Conservation (phyloP, 2,888 invertebrate genomes). For the Drosophila niveifrons region DNA sequence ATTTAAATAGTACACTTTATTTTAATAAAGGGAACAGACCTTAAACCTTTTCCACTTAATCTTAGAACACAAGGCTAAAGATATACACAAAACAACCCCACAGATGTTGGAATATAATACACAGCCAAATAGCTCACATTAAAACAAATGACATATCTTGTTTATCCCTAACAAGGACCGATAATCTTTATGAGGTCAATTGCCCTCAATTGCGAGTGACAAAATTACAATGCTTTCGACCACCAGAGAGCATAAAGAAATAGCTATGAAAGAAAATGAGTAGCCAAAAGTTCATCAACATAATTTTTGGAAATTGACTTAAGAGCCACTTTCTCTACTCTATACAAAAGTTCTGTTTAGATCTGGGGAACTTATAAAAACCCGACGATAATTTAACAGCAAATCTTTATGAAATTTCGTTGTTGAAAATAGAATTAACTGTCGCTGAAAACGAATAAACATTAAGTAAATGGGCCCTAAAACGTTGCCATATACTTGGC, state of each 20-base stretch:
- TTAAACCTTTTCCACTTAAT: no score
- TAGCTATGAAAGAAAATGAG: constrained; percentile 20
- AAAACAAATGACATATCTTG: no score
- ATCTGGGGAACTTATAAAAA: constrained; percentile 13
- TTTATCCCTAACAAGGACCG: not conserved
- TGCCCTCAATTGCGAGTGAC: constrained; percentile 2
- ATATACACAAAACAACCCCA: no score
- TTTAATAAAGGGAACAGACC: no score
- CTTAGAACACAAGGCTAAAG: no score
- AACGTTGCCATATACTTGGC: constrained; percentile 11
- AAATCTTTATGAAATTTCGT: constrained; percentile 20
- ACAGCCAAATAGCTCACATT: no score
- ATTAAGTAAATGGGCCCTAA: constrained; percentile 17
- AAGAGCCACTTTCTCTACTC: constrained; percentile 25
- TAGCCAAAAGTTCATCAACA: constrained; percentile 19
- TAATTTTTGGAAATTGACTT: constrained; percentile 15
- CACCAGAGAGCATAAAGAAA: constrained; percentile 8
- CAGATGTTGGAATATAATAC: no score
- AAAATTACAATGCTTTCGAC: constrained; percentile 6
- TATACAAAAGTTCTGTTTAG: constrained; percentile 18
- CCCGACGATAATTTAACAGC: constrained; percentile 18
- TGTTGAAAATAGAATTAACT: constrained; percentile 10
- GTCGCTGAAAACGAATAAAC: constrained; percentile 7
- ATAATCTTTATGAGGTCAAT: constrained; percentile 6
- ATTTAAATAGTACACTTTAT: no score